A percentile compares a stretch with the other conserved stretches of the same genome.
Conservation (phyloP, 2,113 vertebrate species). For the Sinocyclocheilus anophthalmus region DNA sequence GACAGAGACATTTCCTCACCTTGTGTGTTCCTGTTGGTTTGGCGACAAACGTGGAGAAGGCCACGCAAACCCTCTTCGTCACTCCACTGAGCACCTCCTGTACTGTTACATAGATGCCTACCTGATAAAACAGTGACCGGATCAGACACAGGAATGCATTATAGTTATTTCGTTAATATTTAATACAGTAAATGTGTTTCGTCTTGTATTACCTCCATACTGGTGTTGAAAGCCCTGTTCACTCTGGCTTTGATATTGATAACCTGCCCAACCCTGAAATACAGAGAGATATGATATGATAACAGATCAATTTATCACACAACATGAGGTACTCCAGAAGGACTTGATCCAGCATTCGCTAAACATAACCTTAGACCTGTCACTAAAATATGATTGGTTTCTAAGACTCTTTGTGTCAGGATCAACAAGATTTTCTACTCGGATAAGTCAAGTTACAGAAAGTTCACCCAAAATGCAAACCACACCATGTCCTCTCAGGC, state of each 20-base stretch:
- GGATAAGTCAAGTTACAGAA: too few relatives aligned
- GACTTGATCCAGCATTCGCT: background rate
- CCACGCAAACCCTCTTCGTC: conserved; percentile 92
- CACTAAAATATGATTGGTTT: background rate
- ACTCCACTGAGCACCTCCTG: conserved; percentile 87
- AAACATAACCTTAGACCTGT: background rate
- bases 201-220: conserved; percentile 88
- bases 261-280: conserved; percentile 87
- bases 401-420: background rate
- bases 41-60: conserved; percentile 92
- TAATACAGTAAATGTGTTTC: background rate
- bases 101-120: conserved; percentile 90
- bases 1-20: background rate
- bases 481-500: too few relatives aligned
- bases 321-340: background rate
- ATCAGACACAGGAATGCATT: conserved; percentile 42
- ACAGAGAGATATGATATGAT: conserved; percentile 49
- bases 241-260: conserved; percentile 96
- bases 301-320: conserved; percentile 15
- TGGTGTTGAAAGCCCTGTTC: conserved; percentile 95
- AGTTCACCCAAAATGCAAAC: too few relatives aligned
- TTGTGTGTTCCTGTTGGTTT: conserved; percentile 21
- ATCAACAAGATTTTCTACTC: background rate
- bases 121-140: conserved; percentile 70
- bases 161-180: conserved; percentile 48